Evolutionary conservation across 2,797 vertebrate species (phyloP).

Genomic region (Channa striata): DNA sequence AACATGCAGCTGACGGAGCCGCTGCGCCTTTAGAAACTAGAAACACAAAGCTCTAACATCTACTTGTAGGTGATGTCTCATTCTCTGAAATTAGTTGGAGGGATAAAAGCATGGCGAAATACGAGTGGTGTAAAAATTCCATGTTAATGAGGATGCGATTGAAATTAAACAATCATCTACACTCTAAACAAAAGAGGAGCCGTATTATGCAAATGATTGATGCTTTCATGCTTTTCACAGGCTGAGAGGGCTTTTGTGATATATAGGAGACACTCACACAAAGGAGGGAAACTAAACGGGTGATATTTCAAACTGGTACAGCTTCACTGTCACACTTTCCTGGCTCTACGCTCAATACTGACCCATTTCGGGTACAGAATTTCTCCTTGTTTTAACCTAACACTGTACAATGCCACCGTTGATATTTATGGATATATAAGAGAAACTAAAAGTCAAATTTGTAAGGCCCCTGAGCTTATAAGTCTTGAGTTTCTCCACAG

Average conservation of each 20-base stretch:
- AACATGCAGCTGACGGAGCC: slow-evolving; percentile 37
- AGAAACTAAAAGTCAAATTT: slow-evolving; percentile 39
- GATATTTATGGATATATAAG: slow-evolving; percentile 41
- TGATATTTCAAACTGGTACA: slow-evolving; percentile 51
- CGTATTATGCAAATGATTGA: slow-evolving; percentile 61
- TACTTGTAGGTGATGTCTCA: slow-evolving; percentile 24
- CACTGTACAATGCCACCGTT: neutral
- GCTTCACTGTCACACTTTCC: slow-evolving; percentile 35
- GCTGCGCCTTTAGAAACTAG: slow-evolving; percentile 18
- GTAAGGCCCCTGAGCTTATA: slow-evolving; percentile 15
- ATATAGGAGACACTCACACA: slow-evolving; percentile 55
- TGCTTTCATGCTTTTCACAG: slow-evolving; percentile 57
- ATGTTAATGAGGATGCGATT: slow-evolving; percentile 59
- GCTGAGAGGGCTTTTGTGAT: slow-evolving; percentile 65
- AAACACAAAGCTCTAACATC: slow-evolving; percentile 11
- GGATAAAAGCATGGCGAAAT: slow-evolving; percentile 44
- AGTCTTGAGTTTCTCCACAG: slow-evolving; percentile 26
- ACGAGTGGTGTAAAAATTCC: slow-evolving; percentile 51
- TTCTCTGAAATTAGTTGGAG: slow-evolving; percentile 8
- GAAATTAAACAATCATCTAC: slow-evolving; percentile 67
- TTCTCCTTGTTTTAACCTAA: slow-evolving; percentile 14
- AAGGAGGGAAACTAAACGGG: slow-evolving; percentile 47
- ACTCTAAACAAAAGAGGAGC: slow-evolving; percentile 51
- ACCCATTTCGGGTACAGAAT: slow-evolving; percentile 2
- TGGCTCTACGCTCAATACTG: slow-evolving; percentile 15